These are phyloP conservation scores for Steinernema khuongi DNA, from an alignment of 1,140 invertebrate species.

Conservation along the genomic window DNA sequence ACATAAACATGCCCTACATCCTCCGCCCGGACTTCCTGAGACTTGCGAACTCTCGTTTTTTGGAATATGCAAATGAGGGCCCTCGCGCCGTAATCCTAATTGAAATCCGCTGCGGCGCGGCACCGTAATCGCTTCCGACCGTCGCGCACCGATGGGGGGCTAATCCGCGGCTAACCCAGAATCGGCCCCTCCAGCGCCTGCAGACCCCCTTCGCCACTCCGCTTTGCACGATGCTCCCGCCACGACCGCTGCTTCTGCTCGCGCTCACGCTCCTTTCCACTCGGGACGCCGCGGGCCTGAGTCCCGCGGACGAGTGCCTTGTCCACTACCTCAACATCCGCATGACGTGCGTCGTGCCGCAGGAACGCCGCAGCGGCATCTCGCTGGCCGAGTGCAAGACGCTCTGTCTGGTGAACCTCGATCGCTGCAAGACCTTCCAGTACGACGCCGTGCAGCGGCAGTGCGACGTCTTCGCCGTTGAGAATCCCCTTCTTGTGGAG, in stretches of 20 bases:
- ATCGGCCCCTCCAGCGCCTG: not conserved
- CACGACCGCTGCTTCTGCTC: not conserved
- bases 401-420: not conserved
- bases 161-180: constrained; percentile 7
- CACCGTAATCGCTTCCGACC: constrained; percentile 7
- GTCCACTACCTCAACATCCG: not conserved
- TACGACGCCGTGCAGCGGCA: not conserved
- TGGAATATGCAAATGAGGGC: not conserved
- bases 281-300: not conserved
- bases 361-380: not conserved
- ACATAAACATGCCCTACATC: not conserved
- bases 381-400: not conserved
- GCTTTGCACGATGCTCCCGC: not conserved
- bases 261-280: not conserved
- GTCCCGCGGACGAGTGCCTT: not conserved
- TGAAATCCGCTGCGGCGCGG: not conserved
- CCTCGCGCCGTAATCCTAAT: constrained; percentile 4
- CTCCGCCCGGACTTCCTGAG: not conserved
- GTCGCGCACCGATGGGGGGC: constrained; percentile 4
- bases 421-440: not conserved
- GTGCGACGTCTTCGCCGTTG: not conserved
- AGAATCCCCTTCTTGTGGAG: not conserved
- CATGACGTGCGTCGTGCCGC: not conserved
- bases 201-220: not conserved
- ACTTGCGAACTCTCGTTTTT: not conserved